Conservation (phyloP, 2,888 invertebrate species). For the Neoaliturus tenellus region DNA sequence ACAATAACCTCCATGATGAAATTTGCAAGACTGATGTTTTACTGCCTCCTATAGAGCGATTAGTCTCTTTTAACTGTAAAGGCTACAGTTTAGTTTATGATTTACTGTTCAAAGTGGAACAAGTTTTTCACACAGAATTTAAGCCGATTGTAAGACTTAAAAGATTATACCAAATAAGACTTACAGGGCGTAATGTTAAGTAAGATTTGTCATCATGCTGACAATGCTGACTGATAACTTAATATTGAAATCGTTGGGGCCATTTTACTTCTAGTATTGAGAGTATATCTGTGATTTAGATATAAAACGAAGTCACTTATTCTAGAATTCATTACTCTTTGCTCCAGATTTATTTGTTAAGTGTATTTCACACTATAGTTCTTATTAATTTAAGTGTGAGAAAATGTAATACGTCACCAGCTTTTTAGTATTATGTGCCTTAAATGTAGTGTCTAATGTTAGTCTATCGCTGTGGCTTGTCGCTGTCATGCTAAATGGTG, state of each 20-base stretch:
- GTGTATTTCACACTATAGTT: neutral
- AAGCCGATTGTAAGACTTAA: neutral
- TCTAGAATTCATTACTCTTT: neutral
- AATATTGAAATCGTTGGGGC: neutral
- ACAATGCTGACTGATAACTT: neutral
- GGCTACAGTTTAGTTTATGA: neutral
- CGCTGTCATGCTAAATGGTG: neutral
- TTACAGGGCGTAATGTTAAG: neutral
- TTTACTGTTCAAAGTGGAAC: neutral
- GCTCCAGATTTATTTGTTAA: neutral
- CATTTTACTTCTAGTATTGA: neutral
- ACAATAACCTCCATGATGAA: neutral
- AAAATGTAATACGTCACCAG: neutral
- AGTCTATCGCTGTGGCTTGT: neutral
- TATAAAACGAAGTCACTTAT: neutral
- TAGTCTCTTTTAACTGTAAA: neutral
- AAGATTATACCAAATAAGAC: neutral
- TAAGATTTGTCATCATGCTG: neutral
- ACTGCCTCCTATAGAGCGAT: neutral
- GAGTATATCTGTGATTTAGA: neutral
- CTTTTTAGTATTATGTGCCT: constrained; percentile 1
- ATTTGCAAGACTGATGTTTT: neutral
- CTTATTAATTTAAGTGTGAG: neutral
- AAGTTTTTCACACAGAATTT: neutral
- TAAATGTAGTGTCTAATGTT: neutral